Conservation (phyloP, 2,888 invertebrate species). For the Trissonchulus sp. region DNA sequence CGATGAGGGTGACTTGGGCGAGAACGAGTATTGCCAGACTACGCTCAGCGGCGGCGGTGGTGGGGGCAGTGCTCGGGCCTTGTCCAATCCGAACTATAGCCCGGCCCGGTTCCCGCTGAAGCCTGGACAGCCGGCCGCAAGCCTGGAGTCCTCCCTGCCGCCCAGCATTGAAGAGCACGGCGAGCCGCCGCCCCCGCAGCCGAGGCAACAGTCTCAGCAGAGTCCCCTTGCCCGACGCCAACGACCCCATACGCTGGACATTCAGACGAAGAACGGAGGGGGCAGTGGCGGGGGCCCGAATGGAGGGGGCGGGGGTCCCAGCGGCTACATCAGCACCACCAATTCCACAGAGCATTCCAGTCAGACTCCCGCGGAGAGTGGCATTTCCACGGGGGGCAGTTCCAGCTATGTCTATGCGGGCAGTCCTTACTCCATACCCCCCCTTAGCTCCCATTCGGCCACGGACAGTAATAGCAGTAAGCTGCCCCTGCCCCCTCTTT, state of each 20-base stretch:
- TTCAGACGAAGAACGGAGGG: not conserved
- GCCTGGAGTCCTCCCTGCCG: not conserved
- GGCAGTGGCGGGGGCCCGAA: not conserved
- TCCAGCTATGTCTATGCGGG: slow-evolving; percentile 8
- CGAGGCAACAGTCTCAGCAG: not conserved
- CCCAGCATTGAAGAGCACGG: not conserved
- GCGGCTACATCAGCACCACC: not conserved
- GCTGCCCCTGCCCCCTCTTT: too few species aligned
- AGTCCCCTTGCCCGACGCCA: not conserved
- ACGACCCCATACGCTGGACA: slow-evolving; percentile 25
- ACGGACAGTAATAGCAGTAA: too few species aligned
- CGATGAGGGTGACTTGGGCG: not conserved
- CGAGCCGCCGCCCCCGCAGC: not conserved
- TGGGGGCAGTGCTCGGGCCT: not conserved
- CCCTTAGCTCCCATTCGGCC: not conserved
- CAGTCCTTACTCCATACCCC: not conserved
- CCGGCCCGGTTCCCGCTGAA: not conserved
- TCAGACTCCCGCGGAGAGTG: slow-evolving; percentile 26
- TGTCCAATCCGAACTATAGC: slow-evolving; percentile 26
- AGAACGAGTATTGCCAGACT: not conserved
- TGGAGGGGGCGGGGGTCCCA: not conserved
- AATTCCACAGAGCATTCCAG: not conserved
- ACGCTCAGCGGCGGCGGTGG: not conserved
- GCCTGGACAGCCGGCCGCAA: not conserved
- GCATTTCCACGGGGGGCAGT: slow-evolving; percentile 26